Evolutionary conservation across 2,888 invertebrate species (phyloP), one percentile per base, ranked within the genome.

Genomic region (Hyles lineata): DNA sequence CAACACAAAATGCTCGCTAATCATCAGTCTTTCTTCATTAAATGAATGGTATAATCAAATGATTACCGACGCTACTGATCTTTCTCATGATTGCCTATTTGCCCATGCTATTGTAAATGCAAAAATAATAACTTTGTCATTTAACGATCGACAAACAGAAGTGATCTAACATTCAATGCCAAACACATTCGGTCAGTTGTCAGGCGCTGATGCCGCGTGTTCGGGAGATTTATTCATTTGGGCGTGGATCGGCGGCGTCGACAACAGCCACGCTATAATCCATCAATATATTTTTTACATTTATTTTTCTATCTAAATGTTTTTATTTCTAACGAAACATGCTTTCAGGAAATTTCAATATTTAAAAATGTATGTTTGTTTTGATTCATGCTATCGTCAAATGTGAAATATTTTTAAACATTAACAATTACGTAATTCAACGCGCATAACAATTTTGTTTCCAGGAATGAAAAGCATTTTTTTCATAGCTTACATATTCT

Each of bases 221-320:
- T 43, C 78, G 79, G 74, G 83, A 88, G 88, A 89, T 89, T 89
- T 89, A 89, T 89, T 85, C 85, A 83, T 87, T 85, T 78, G 80
- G 77, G 81, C 83, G 80, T 78, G 78, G 75, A 76, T 76, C 72
- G 73, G 78, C 79, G 77, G 80, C 77, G 80, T 79, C 79, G 78
- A 82, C 79, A 75, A 70, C 77, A 67, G 67, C 70, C 70, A 75
- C 73, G 72, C 73, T 73, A 76, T 80, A 83, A 86, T 85, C 80
- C 79, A 84, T 82, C 83, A 86, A 76, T 81, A 71, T 72, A 75
- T 72, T 81, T 82, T 79, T 78, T 75, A 61, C 76, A 74, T 73
- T 70, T 69, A 35, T 59, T 72, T 32, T 35, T 21, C 70, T n/a
- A 60, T 71, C n/a, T 23, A 17, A 23, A 25, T 50, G 7, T 67